Base-by-base conservation (phyloP, 2,113 vertebrate species). In the Recurvirostra avosetta region DNA sequence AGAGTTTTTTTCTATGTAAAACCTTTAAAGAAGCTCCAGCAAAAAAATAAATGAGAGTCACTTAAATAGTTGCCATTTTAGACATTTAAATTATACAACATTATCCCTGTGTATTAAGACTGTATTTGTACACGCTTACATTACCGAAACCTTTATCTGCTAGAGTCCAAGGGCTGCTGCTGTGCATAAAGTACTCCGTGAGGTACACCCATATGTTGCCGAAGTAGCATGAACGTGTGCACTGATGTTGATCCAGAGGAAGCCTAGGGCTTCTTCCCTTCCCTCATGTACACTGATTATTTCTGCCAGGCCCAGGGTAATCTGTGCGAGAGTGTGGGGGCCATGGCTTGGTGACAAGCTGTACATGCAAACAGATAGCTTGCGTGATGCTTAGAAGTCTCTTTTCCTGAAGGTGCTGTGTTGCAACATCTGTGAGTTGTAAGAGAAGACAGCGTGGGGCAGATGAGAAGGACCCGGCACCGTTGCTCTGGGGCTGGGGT, bases 281-380 rank as follows among this genome's bases (percentile, higher is more conserved):
- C 61, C 68, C 34, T 95, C 73, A 78, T 17, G 36, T 85, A 82
- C 2, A 3, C 83, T 95, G 95, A 96, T 97, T 89, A 85, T 58
- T 95, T 92, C 94, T 97, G 95, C 95, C 91, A 97, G 92, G 83
- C 92, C 65, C 72, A 58, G 94, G 56, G 84, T 91, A 58, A 87
- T 94, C 68, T n/a, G 47, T 65, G 66, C 0, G 6, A 84, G 79
- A 10, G 32, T 0, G 1, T 0, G 1, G 79, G 66, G 90, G 86
- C 59, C 38, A 0, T 10, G 86, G 91, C 86, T 96, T 81, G 94
- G 88, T 97, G 95, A 97, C 94, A 96, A 92, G 88, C 91, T 89
- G 58, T 73, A 79, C 73, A 76, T 66, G 84, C 80, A 91, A 87
- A 91, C 30, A 70, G 91, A 96, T 71, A 86, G 94, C 77, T 94